Evolutionary conservation across 2,113 vertebrate genomes (phyloP).

Genomic region (Elanus axillaris): DNA sequence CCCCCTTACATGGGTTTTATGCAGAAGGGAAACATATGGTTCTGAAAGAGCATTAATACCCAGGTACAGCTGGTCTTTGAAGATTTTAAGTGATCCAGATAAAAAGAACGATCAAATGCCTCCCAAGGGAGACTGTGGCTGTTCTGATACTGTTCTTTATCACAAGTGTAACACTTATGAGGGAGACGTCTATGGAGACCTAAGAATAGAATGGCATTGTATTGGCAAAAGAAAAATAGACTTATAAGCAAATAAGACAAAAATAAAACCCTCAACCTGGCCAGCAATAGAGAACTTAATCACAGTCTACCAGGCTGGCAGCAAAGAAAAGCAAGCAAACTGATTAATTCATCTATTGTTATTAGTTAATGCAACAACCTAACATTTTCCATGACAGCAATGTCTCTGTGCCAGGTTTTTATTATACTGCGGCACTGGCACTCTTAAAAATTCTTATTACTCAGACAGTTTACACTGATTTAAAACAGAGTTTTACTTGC

Average conservation of each 20-base stretch:
- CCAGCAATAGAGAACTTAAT: slow-evolving; percentile 27
- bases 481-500: slow-evolving; percentile 15
- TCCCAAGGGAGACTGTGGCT: neutral
- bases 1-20: slow-evolving; percentile 44
- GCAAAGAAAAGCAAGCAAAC: neutral
- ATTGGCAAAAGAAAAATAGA: neutral
- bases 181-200: neutral
- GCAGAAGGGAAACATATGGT: slow-evolving; percentile 44
- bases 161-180: neutral
- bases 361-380: slow-evolving; percentile 59
- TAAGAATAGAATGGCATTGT: neutral
- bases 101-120: slow-evolving; percentile 28
- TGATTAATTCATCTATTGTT: slow-evolving; percentile 47
- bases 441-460: neutral
- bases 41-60: slow-evolving; percentile 35
- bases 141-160: neutral
- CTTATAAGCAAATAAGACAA: slow-evolving; percentile 23
- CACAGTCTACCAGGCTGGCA: slow-evolving; percentile 19
- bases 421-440: slow-evolving; percentile 37
- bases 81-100: slow-evolving; percentile 24
- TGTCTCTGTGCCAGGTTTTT: slow-evolving; percentile 51
- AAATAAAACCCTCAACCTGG: neutral
- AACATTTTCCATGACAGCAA: slow-evolving; percentile 43
- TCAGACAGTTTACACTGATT: slow-evolving; percentile 30
- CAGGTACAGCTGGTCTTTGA: slow-evolving; percentile 31